Percentiles rank a stretch among this genome's conserved stretches.
These are phyloP conservation scores for Sarcophaga peregrina DNA, from an alignment of 1,140 invertebrate genomes.

Conservation along the genomic window DNA sequence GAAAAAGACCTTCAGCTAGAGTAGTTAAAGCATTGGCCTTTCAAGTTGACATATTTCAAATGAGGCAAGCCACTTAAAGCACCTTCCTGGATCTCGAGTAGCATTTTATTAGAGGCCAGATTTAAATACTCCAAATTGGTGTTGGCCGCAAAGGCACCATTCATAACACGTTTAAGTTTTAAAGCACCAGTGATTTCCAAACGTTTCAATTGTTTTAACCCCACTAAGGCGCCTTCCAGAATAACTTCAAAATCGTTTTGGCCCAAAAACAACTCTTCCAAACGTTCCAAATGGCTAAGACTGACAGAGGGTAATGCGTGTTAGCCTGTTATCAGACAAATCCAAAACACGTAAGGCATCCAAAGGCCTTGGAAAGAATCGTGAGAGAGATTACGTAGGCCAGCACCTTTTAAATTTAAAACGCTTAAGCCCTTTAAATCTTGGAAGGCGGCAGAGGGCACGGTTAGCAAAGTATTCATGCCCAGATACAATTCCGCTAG, in stretches of 20 bases:
- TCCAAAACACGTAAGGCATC: constrained; percentile 78
- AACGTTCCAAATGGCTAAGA: constrained; percentile 74
- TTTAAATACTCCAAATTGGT: constrained; percentile 82
- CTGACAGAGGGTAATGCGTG: constrained; percentile 80
- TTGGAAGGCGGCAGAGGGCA: constrained; percentile 81
- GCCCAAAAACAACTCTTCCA: constrained; percentile 84
- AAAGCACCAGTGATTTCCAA: constrained; percentile 83
- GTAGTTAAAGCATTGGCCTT: constrained; percentile 81
- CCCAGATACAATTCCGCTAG: constrained; percentile 86
- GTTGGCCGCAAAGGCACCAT: constrained; percentile 82
- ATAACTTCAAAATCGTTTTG: constrained; percentile 82
- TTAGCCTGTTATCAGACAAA: constrained; percentile 81
- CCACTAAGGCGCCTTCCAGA: constrained; percentile 79
- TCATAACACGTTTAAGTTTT: constrained; percentile 76
- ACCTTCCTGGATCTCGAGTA: constrained; percentile 79
- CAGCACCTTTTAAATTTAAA: constrained; percentile 83
- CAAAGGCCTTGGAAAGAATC: constrained; percentile 81
- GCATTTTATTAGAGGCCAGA: constrained; percentile 80
- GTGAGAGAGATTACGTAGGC: constrained; percentile 79
- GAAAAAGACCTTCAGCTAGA: constrained; percentile 80
- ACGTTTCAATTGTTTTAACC: constrained; percentile 79
- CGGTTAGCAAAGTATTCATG: constrained; percentile 79
- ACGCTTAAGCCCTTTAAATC: constrained; percentile 79
- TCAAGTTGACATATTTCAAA: constrained; percentile 78
- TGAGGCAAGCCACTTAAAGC: constrained; percentile 82